Evolutionary conservation across 2,113 vertebrate species (phyloP), one percentile per base, ranked within the genome.

Genomic region (Crotalus tigris): DNA sequence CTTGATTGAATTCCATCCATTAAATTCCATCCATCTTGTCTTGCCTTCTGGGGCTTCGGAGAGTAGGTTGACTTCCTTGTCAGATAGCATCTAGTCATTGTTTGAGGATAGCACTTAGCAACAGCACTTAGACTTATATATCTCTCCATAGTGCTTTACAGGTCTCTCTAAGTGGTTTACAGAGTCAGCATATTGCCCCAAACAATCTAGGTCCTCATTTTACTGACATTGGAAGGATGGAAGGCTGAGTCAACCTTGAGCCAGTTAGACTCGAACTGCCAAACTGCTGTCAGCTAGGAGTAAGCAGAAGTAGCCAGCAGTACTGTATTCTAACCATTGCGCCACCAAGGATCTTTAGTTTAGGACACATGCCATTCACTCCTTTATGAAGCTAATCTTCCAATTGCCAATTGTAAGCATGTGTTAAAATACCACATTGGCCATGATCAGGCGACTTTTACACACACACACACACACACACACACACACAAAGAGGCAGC

Each of bases 361-460:
- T 51, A 51, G 0, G 1, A 44, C 33, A 44, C 19, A 23, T 21
- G 75, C 6, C 1, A 2, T 5, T 93, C 57, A 91, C 96, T 94
- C 96, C 92, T 96, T 97, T 97, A 96, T 96, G 95, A 96, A 95
- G 96, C 96, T 97, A 97, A 98, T 97, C 97, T 97, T 95, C 96
- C 94, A 96, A 97, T 97, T 96, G 97, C 95, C 95, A 6, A 17
- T 69, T 96, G 94, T 93, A 96, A 95, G 95, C 96, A 95, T 93
- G 95, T 96, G 95, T 97, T 92, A 97, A 97, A 97, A 97, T 97
- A 97, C 96, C 97, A 96, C 96, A 96, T 93, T 55, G 92, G 96
- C 95, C 97, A 95, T 94, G 51, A 44, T 81, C 17, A 81, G 33
- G 94, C 90, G 96, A 97, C 10, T 13, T 58, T 97, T 96, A 96